phyloP scores from a whole-genome alignment of 2,888 invertebrate species.

The Drosophila macrospina region DNA sequence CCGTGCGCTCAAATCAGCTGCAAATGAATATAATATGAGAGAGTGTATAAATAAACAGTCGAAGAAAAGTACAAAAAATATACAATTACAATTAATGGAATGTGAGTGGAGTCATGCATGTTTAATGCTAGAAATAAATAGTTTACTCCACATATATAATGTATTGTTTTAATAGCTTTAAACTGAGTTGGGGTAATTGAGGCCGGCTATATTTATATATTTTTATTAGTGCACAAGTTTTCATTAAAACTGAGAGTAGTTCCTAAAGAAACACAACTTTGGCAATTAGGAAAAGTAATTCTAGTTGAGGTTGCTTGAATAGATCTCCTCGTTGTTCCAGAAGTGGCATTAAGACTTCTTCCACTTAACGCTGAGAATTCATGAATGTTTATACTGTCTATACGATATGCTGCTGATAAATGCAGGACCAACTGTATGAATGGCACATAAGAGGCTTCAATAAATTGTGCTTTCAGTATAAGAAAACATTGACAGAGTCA shows the following conservation, averaged over 20 bases:
- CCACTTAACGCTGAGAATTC: too few relatives aligned
- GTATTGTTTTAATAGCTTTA: conserved; percentile 23
- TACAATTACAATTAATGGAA: neutral
- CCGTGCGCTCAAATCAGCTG: conserved; percentile 28
- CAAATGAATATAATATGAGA: conserved; percentile 30
- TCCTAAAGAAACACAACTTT: neutral
- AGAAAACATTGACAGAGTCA: conserved; percentile 14
- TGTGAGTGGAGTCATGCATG: conserved; percentile 10
- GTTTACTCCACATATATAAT: neutral
- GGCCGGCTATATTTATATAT: conserved; percentile 17
- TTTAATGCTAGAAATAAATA: conserved; percentile 9
- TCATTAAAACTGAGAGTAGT: neutral
- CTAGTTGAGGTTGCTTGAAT: neutral
- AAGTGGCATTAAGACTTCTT: neutral
- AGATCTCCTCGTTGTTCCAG: neutral
- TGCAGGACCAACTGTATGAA: conserved; percentile 7
- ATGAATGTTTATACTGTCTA: too few relatives aligned
- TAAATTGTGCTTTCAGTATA: conserved; percentile 56
- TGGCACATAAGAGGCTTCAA: conserved; percentile 18
- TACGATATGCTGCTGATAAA: conserved; percentile 2
- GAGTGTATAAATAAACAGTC: conserved; percentile 33
- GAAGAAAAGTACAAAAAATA: conserved; percentile 24
- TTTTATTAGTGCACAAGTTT: neutral
- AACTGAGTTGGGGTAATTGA: conserved; percentile 22
- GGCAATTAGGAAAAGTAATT: neutral